phyloP scores from a whole-genome alignment of 2,888 invertebrate genomes.

The Chironomus riparius region DNA sequence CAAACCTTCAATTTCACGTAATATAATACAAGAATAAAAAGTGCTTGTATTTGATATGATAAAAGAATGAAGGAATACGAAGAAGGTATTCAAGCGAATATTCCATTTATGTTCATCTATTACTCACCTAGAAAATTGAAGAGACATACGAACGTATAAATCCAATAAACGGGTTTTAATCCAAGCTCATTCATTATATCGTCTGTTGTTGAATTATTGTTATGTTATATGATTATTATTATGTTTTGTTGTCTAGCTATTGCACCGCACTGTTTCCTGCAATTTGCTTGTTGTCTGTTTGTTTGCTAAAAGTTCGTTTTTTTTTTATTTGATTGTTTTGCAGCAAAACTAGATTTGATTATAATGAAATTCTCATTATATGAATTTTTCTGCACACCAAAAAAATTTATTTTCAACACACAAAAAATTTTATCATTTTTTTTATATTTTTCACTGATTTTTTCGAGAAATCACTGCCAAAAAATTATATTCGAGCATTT shows the following conservation, averaged over 20 bases:
- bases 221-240: not conserved
- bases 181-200: conserved; percentile 5
- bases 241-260: not conserved
- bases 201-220: not conserved
- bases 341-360: no score
- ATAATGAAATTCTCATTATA: no score
- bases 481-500: not conserved
- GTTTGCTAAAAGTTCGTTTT: not conserved
- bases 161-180: conserved; percentile 24
- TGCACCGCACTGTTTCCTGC: not conserved
- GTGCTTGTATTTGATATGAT: not conserved
- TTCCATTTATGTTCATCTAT: not conserved
- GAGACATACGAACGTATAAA: conserved; percentile 25
- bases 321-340: no score
- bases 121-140: conserved; percentile 20
- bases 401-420: no score
- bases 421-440: not conserved
- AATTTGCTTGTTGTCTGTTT: not conserved
- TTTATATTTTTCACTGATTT: not conserved
- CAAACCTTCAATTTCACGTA: no score
- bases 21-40: no score
- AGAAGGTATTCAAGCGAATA: not conserved
- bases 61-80: not conserved
- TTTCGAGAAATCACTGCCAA: not conserved
- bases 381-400: no score